These are phyloP conservation scores for Thamnophis elegans DNA, from an alignment of 2,797 vertebrate species.

Conservation along the genomic window DNA sequence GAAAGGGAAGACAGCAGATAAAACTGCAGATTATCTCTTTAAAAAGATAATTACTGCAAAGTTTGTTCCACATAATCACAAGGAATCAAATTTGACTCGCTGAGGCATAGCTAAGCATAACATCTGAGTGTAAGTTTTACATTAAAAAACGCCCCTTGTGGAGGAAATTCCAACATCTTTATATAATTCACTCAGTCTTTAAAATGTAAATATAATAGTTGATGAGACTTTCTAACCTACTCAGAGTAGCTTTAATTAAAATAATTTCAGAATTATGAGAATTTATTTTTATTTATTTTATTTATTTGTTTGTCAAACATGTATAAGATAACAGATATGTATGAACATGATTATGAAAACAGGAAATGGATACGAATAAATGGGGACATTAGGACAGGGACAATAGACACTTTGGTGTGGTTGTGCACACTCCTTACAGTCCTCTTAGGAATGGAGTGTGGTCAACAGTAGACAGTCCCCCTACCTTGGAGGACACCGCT, in stretches of 20 bases:
- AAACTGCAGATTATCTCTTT: background rate
- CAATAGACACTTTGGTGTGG: too few relatives aligned
- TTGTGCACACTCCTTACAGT: too few relatives aligned
- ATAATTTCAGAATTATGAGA: too few relatives aligned
- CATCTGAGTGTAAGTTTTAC: background rate
- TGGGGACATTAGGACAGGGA: too few relatives aligned
- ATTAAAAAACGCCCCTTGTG: background rate
- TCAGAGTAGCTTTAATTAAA: background rate
- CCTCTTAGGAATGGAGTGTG: too few relatives aligned
- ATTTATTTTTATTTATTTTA: too few relatives aligned
- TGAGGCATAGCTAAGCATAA: background rate
- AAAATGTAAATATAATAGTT: background rate
- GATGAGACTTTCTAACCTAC: background rate
- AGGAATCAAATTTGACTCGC: background rate
- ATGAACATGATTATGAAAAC: too few relatives aligned
- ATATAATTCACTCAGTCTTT: background rate
- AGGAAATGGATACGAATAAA: too few relatives aligned
- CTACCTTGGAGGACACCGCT: too few relatives aligned
- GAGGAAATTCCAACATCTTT: background rate
- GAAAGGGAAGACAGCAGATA: background rate
- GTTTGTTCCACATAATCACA: background rate
- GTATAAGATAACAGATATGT: too few relatives aligned
- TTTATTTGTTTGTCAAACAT: too few relatives aligned
- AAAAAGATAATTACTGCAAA: background rate
- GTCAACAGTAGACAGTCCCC: too few relatives aligned